Base-by-base conservation (phyloP, 2,797 vertebrate genomes). In the Epinephelus coioides region DNA sequence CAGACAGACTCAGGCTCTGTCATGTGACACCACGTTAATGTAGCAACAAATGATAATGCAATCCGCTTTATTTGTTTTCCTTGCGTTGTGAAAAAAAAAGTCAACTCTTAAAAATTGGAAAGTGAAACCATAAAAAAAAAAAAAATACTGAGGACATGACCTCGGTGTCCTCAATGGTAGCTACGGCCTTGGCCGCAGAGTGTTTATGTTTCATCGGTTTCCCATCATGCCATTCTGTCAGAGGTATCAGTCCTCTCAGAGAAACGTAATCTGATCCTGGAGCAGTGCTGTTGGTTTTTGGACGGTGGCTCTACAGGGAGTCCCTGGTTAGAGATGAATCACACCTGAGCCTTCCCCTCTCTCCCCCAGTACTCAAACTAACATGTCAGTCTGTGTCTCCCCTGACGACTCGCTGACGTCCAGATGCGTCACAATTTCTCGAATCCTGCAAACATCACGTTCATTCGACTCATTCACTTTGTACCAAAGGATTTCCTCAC, bases 381-480 rank as follows among this genome's bases (percentile, higher is more conserved):
- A 86, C 82, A 73, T 59, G 66, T 85, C 85, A 84, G 77, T 53
- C 80, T 49, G 13, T n/a, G 19, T 65, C 53, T 81, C 71, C 86
- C 74, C 44, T 11, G 30, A 21, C 44, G 46, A 17, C 72, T 17
- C 30, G 7, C 61, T 23, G 7, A 21, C 40, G 17, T 74, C 87
- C 82, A 85, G 25, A 67, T 73, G 76, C 74, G 73, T 88, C 80
- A 85, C 50, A 1, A 60, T 73, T 72, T 64, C 66, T 78, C 27
- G 1, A 46, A 73, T 68, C 73, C 77, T 51, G 67, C 83, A 87
- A 89, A 83, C 84, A 82, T 73, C 78, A 62, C 17, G 3, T 69
- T 50, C 3, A 4, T 23, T 50, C 3, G 11, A 60, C 60, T 46
- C 38, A 44, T 80, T 53, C 13, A 0, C 54, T 46, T 54, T 30